Evolutionary conservation across 2,797 vertebrate genomes (phyloP).

Genomic region (Florisuga fusca): DNA sequence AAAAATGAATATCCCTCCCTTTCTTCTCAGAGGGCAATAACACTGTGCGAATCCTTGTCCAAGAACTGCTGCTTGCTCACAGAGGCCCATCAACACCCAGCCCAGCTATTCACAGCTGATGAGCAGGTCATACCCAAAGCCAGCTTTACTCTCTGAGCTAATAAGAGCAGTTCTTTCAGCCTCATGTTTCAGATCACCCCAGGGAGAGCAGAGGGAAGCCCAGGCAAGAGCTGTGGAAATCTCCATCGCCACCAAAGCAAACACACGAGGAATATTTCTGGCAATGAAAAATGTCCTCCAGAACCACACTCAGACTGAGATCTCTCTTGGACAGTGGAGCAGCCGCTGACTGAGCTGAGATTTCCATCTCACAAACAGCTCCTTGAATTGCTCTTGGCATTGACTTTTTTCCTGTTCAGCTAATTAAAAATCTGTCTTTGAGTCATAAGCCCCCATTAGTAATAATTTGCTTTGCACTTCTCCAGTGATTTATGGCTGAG

Average conservation of each 20-base stretch:
- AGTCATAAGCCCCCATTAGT: constrained; percentile 69
- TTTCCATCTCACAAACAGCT: constrained; percentile 43
- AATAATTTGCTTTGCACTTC: constrained; percentile 73
- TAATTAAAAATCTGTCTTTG: constrained; percentile 73
- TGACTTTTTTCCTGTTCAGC: constrained; percentile 63
- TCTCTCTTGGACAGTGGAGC: not conserved
- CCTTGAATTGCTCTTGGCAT: constrained; percentile 63
- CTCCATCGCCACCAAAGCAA: not conserved
- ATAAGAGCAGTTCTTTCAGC: not conserved
- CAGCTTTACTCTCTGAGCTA: not conserved
- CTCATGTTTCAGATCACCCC: not conserved
- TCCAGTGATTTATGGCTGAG: constrained; percentile 64
- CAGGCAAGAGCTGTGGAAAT: not conserved
- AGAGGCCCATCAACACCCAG: not conserved
- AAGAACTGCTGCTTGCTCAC: not conserved
- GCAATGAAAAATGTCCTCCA: not conserved
- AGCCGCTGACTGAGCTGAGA: not conserved
- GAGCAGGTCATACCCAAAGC: not conserved
- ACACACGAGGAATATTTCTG: not conserved
- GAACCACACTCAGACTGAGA: not conserved
- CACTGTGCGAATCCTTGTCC: not conserved
- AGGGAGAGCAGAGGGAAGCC: not conserved
- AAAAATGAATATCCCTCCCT: not conserved
- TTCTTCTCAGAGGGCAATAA: not conserved
- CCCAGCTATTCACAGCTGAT: not conserved